Evolutionary conservation across 1,140 invertebrate genomes (phyloP), one percentile per base, ranked within the genome.

Genomic region (Micrasema longulum): DNA sequence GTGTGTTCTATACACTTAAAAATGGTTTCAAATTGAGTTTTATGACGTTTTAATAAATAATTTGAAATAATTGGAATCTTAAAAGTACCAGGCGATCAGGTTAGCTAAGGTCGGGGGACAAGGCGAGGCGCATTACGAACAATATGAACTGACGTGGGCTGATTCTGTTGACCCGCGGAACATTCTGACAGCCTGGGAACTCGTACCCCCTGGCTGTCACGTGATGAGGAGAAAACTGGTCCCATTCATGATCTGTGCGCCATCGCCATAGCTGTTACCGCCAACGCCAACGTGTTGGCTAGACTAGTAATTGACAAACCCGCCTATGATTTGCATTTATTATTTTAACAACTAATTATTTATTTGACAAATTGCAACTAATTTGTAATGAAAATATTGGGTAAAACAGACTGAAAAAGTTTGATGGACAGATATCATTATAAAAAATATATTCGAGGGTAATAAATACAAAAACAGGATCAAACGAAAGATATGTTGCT

Each of bases 71-170:
- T 31, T 31, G 7, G 26, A 31, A 31, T 31, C 26, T 4, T 31
- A 31, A 31, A 31, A 31, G 26, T 31, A 31, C 26, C 26, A 31
- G 26, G 26, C 26, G 26, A 31, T 4, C 26, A 31, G 2, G 26
- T 31, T 31, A 31, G 26, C 26, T 31, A 31, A 31, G 26, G 26
- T 7, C 48, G 52, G 52, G 26, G 35, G 52, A 55, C 52, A 55
- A 43, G 50, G 50, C 50, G 50, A 60, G 16, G 20, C 55, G 22
- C 55, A 60, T 60, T 41, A 38, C 16, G 35, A 41, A 41, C 55
- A 60, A 60, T 60, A 60, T 60, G 55, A 60, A 41, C 55, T 60
- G 55, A 60, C 55, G 55, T 60, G 55, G 55, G 55, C 55, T 41
- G 36, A 60, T 41, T 60, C 55, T 22, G 55, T 60, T 55, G 55